These are phyloP conservation scores for Drosophila seguyi DNA, from an alignment of 1,140 invertebrate species.

Conservation along the genomic window DNA sequence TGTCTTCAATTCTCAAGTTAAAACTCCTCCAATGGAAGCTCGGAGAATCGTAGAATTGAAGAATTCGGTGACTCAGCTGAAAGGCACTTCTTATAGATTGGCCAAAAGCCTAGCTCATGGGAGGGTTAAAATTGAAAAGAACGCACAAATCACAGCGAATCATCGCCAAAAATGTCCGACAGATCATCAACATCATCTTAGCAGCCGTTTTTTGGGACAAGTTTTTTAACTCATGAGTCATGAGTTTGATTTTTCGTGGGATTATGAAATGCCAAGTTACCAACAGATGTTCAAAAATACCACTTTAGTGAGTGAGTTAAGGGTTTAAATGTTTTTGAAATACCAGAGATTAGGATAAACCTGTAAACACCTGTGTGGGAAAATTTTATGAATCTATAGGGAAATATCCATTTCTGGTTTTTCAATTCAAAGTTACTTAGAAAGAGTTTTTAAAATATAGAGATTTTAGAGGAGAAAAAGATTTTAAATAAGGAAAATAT, in stretches of 20 bases:
- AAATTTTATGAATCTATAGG: conserved; percentile 8
- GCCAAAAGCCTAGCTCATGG: conserved; percentile 21
- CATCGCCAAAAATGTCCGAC: conserved; percentile 43
- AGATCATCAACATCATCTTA: conserved; percentile 21
- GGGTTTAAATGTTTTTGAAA: conserved; percentile 4
- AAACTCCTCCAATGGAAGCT: not conserved
- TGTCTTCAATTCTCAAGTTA: not conserved
- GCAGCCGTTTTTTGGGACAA: conserved; percentile 27
- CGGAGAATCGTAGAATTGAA: not conserved
- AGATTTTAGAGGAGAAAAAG: too few relatives aligned
- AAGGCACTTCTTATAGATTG: conserved; percentile 15
- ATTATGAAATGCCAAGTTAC: conserved; percentile 44
- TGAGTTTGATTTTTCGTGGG: conserved; percentile 17
- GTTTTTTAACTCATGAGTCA: conserved; percentile 33
- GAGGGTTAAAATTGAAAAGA: conserved; percentile 23
- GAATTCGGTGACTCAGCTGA: conserved; percentile 30
- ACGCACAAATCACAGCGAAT: conserved; percentile 39
- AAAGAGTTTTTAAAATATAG: too few relatives aligned
- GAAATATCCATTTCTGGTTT: too few relatives aligned
- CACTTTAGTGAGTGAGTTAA: not conserved
- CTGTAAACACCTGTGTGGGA: not conserved
- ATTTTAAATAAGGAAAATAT: too few relatives aligned
- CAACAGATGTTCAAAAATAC: conserved; percentile 25
- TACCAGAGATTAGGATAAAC: not conserved
- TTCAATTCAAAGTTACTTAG: too few relatives aligned